Evolutionary conservation across 2,797 vertebrate species (phyloP).

Genomic region (Saxicola maurus): DNA sequence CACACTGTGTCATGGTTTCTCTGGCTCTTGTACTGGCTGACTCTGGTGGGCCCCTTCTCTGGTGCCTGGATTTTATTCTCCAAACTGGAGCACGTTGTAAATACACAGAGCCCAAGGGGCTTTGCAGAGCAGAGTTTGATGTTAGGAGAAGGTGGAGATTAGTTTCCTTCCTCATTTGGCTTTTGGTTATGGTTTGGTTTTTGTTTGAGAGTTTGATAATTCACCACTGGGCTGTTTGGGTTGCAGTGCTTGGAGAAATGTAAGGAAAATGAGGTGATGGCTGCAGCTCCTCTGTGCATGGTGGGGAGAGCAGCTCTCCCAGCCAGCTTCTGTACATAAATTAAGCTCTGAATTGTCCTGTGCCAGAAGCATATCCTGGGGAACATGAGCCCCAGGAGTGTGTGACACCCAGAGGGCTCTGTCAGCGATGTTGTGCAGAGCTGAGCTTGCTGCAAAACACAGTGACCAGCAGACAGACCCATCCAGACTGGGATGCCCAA

Average conservation of each 20-base stretch:
- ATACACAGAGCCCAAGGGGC: not conserved
- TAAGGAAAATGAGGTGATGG: not conserved
- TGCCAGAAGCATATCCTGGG: not conserved
- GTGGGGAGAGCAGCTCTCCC: not conserved
- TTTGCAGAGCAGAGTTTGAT: not conserved
- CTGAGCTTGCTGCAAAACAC: rapidly evolving
- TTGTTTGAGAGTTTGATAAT: not conserved
- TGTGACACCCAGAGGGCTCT: not conserved
- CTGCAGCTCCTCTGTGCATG: rapidly evolving
- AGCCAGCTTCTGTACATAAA: not conserved
- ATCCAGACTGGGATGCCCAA: not conserved
- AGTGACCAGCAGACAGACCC: not conserved
- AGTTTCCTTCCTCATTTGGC: not conserved
- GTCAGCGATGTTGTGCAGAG: rapidly evolving
- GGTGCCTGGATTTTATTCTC: not conserved
- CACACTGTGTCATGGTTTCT: not conserved
- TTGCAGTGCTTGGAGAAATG: not conserved
- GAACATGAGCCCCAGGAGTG: rapidly evolving
- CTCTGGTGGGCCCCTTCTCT: not conserved
- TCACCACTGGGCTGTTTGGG: not conserved
- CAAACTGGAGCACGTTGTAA: not conserved
- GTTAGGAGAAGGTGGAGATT: not conserved
- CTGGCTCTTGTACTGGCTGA: rapidly evolving
- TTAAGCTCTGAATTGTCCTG: not conserved
- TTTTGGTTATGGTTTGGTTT: not conserved